phyloP scores from a whole-genome alignment of 2,888 invertebrate species.

The Tachina fera region DNA sequence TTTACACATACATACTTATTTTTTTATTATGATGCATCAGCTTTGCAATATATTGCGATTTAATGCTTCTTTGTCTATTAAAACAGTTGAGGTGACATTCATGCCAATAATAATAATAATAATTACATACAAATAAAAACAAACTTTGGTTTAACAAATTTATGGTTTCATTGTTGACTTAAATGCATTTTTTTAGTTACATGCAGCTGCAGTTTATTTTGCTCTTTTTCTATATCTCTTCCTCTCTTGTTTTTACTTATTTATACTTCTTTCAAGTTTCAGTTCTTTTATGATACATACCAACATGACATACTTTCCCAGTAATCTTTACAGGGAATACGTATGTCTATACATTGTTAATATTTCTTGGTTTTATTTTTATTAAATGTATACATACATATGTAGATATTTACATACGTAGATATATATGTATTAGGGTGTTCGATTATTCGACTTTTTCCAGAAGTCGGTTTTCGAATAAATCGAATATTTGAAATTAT shows the following conservation, averaged over 20 bases:
- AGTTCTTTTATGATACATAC: slow-evolving; percentile 24
- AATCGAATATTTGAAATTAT: no score
- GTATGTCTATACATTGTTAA: not conserved
- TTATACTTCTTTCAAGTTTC: slow-evolving; percentile 7
- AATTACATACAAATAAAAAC: not conserved
- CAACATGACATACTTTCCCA: slow-evolving; percentile 57
- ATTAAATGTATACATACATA: not conserved
- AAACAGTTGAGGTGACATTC: slow-evolving; percentile 32
- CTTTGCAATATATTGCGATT: not conserved
- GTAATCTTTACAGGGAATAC: slow-evolving; percentile 10
- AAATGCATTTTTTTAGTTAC: slow-evolving; percentile 21
- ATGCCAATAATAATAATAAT: slow-evolving; percentile 27
- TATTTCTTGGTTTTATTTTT: slow-evolving; percentile 18
- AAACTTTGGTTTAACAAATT: slow-evolving; percentile 33
- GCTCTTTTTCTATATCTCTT: not conserved
- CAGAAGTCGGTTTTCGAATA: no score
- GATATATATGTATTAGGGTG: not conserved
- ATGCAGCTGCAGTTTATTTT: not conserved
- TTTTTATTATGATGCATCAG: not conserved
- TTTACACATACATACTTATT: not conserved
- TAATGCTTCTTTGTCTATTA: slow-evolving; percentile 7
- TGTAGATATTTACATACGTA: not conserved
- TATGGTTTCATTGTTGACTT: slow-evolving; percentile 42
- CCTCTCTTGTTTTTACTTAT: not conserved
- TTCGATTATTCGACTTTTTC: no score